These are phyloP conservation scores for Gymnocephalus cernua DNA, from an alignment of 2,113 vertebrate genomes.

Conservation along the genomic window DNA sequence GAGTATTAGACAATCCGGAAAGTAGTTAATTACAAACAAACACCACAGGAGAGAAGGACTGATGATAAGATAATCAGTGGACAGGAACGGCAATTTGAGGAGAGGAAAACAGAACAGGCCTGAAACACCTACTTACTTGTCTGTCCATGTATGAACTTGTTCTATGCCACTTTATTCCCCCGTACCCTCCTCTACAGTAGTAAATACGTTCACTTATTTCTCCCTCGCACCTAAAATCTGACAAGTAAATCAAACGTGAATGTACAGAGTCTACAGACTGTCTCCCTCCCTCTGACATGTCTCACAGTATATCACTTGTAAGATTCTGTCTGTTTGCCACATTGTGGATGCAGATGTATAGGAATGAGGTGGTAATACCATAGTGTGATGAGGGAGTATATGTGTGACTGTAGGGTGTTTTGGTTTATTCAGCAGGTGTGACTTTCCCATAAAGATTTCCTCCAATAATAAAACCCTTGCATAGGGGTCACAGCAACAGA, in stretches of 20 bases:
- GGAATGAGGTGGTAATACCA: constrained; percentile 14
- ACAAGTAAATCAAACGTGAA: constrained; percentile 10
- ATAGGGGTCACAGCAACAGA: constrained; percentile 7
- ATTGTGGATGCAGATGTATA: constrained; percentile 34
- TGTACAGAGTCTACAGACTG: constrained; percentile 45
- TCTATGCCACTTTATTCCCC: not conserved
- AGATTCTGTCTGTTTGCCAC: constrained; percentile 13
- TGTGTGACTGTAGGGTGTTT: constrained; percentile 50
- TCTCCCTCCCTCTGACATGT: constrained; percentile 47
- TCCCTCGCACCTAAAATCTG: constrained; percentile 20
- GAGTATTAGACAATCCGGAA: not conserved
- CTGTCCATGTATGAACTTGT: not conserved
- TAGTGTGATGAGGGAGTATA: constrained; percentile 48
- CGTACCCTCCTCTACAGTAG: not conserved
- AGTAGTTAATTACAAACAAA: not conserved
- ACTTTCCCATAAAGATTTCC: constrained; percentile 40
- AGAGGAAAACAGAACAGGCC: not conserved
- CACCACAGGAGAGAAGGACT: not conserved
- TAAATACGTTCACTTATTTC: constrained; percentile 43
- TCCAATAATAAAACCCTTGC: constrained; percentile 26
- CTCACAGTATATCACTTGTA: constrained; percentile 5
- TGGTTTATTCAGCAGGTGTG: constrained; percentile 46
- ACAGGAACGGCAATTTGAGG: not conserved
- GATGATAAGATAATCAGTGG: not conserved
- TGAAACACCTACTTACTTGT: not conserved